Conservation (phyloP, 2,113 vertebrate genomes). For the Ceuthmochares aereus region DNA sequence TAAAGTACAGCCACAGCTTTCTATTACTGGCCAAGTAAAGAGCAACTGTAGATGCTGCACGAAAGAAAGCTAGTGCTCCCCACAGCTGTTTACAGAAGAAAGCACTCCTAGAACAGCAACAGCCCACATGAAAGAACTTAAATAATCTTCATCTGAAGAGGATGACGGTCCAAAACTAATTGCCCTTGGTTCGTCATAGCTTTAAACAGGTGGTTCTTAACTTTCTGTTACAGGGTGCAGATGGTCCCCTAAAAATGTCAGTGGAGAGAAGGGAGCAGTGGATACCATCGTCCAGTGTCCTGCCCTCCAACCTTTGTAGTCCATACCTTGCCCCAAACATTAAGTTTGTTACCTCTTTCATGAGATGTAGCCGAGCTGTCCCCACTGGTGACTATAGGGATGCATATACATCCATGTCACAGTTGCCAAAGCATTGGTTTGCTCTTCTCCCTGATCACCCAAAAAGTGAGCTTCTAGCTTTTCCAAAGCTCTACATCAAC, state of each 20-base stretch:
- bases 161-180: neutral
- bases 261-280: neutral
- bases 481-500: neutral
- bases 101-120: constrained; percentile 7
- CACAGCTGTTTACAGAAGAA: neutral
- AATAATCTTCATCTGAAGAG: constrained; percentile 8
- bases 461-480: neutral
- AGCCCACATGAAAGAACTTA: constrained; percentile 31
- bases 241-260: neutral
- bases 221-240: neutral
- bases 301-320: neutral
- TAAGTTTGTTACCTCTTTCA: neutral
- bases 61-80: constrained; percentile 21
- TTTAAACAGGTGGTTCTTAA: neutral
- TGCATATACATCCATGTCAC: neutral
- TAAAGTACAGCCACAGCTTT: neutral
- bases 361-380: neutral
- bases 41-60: constrained; percentile 12
- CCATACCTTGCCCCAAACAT: neutral
- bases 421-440: neutral
- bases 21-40: neutral
- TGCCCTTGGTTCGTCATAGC: neutral
- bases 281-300: neutral
- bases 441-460: neutral
- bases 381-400: neutral